Conservation (phyloP, 1,140 invertebrate species). For the Drosophila albomicans region DNA sequence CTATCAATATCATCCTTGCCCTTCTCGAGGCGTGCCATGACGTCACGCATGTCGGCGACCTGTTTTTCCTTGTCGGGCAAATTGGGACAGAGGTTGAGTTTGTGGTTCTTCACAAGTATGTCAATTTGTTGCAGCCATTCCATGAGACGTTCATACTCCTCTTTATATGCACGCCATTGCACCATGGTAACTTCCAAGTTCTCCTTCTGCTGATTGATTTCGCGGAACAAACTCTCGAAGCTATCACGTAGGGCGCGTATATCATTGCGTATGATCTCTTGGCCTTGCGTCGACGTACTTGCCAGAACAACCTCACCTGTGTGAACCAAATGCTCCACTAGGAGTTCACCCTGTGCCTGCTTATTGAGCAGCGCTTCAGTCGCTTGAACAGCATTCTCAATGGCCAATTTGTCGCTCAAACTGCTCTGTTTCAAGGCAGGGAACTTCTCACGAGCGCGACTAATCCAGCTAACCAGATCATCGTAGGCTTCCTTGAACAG, state of each 20-base stretch:
- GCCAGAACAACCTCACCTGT: slow-evolving; percentile 94
- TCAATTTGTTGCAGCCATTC: slow-evolving; percentile 98
- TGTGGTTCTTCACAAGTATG: slow-evolving; percentile 95
- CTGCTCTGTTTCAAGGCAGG: slow-evolving; percentile 94
- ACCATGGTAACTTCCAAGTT: slow-evolving; percentile 92
- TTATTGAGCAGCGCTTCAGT: slow-evolving; percentile 94
- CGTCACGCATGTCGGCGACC: slow-evolving; percentile 91
- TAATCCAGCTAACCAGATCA: slow-evolving; percentile 93
- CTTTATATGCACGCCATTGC: slow-evolving; percentile 95
- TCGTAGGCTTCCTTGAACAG: slow-evolving; percentile 95
- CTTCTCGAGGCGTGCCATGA: slow-evolving; percentile 90
- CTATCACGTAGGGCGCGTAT: slow-evolving; percentile 93
- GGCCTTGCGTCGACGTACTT: slow-evolving; percentile 91
- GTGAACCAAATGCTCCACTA: slow-evolving; percentile 94
- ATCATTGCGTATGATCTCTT: slow-evolving; percentile 93
- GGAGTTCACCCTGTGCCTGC: slow-evolving; percentile 94
- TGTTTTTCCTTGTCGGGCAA: slow-evolving; percentile 94
- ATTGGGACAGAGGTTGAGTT: slow-evolving; percentile 92
- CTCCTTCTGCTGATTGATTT: slow-evolving; percentile 93
- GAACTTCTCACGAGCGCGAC: slow-evolving; percentile 93
- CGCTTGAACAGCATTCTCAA: slow-evolving; percentile 94
- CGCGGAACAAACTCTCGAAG: slow-evolving; percentile 93
- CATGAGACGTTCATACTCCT: slow-evolving; percentile 95
- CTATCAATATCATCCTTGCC: slow-evolving; percentile 94
- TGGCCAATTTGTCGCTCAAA: slow-evolving; percentile 93